Evolutionary conservation across 2,888 invertebrate species (phyloP).

Genomic region (Meloe dianella): DNA sequence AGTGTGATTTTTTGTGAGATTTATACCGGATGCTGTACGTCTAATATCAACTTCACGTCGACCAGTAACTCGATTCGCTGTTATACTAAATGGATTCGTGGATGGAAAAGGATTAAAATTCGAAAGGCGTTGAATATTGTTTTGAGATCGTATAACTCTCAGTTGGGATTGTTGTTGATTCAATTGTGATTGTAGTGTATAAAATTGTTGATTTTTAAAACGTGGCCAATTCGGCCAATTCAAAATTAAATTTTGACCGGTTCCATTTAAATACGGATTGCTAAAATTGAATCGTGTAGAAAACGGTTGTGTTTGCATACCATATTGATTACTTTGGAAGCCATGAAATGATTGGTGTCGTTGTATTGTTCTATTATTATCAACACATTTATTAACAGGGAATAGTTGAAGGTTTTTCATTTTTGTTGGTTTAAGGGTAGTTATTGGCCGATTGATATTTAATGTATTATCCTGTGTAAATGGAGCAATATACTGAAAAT

Average conservation of each 20-base stretch:
- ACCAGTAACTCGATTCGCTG: constrained; percentile 42
- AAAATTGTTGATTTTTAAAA: constrained; percentile 17
- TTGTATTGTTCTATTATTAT: constrained; percentile 40
- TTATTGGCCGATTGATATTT: constrained; percentile 40
- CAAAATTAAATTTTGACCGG: background rate
- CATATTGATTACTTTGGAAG: constrained; percentile 44
- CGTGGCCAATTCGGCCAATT: constrained; percentile 7
- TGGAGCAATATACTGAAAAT: constrained; percentile 67
- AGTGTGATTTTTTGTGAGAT: constrained; percentile 23
- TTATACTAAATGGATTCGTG: constrained; percentile 36
- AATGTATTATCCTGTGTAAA: constrained; percentile 51
- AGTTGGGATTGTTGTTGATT: background rate
- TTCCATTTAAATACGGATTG: constrained; percentile 32
- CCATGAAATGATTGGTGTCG: constrained; percentile 58
- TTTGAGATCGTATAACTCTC: constrained; percentile 11
- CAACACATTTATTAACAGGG: background rate
- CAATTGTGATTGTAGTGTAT: background rate
- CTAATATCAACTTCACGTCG: constrained; percentile 50
- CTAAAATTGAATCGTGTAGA: constrained; percentile 29
- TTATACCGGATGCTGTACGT: constrained; percentile 50
- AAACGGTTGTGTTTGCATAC: constrained; percentile 20
- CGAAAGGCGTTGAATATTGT: constrained; percentile 28
- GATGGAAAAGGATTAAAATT: constrained; percentile 36
- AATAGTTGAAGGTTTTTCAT: constrained; percentile 15
- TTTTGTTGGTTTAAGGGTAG: constrained; percentile 35